phyloP scores from a whole-genome alignment of 2,888 invertebrate genomes.

The Hirtodrosophila cameraria region DNA sequence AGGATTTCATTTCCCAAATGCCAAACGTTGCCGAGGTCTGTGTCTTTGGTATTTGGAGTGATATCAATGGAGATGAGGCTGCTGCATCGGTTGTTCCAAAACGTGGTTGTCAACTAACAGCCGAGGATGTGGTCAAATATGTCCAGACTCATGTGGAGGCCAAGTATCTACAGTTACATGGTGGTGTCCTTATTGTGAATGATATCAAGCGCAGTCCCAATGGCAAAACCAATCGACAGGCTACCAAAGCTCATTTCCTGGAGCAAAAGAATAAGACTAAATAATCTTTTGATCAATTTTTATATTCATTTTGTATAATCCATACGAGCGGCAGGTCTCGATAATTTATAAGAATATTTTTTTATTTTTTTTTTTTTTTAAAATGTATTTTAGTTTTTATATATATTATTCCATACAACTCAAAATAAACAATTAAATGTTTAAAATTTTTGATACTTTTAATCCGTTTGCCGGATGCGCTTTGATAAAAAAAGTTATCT shows the following conservation, averaged over 20 bases:
- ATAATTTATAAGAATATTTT: no score
- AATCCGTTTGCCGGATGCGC: no score
- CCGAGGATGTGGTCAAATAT: conserved; percentile 51
- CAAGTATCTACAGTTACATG: conserved; percentile 55
- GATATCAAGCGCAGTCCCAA: conserved; percentile 55
- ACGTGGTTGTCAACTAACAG: conserved; percentile 12
- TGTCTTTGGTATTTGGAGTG: conserved; percentile 69
- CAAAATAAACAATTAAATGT: no score
- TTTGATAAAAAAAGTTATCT: no score
- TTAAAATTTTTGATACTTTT: no score
- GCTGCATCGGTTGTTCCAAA: conserved; percentile 66
- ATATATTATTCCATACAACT: no score
- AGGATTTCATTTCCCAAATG: conserved; percentile 58
- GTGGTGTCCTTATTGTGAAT: conserved; percentile 55
- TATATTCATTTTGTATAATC: no score
- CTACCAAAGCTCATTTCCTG: conserved; percentile 40
- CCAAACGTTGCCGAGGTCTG: conserved; percentile 68
- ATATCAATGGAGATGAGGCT: conserved; percentile 55
- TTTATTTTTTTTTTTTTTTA: no score
- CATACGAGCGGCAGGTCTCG: no score
- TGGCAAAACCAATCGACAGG: conserved; percentile 57
- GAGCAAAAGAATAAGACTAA: conserved; percentile 10
- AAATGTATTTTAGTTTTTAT: no score
- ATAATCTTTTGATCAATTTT: not conserved
- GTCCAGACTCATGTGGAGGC: conserved; percentile 26